Evolutionary conservation across 2,113 vertebrate genomes (phyloP).

Genomic region (Ptychochromis oligacanthus): DNA sequence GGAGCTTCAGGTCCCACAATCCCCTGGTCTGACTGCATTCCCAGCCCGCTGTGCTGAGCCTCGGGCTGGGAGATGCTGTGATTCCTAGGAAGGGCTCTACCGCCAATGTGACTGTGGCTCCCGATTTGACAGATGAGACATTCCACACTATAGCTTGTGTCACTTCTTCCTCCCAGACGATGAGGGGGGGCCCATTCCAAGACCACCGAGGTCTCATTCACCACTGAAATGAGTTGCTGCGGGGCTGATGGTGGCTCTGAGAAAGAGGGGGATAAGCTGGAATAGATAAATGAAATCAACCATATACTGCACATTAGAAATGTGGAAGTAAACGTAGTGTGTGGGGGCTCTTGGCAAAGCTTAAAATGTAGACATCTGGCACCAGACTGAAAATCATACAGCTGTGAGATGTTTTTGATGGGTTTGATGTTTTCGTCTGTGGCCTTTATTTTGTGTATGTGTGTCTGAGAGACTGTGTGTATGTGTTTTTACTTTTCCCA

Average conservation of each 20-base stretch:
- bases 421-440: constrained; percentile 62
- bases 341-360: constrained; percentile 9
- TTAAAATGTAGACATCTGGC: constrained; percentile 65
- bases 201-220: constrained; percentile 97
- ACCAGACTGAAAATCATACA: constrained; percentile 49
- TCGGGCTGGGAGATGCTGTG: constrained; percentile 50
- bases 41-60: constrained; percentile 36
- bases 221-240: constrained; percentile 94
- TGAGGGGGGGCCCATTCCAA: constrained; percentile 94
- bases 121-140: constrained; percentile 87
- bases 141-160: constrained; percentile 92
- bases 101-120: constrained; percentile 12
- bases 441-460: constrained; percentile 45
- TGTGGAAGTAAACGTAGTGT: background rate
- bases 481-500: constrained; percentile 68
- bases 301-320: constrained; percentile 1
- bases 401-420: constrained; percentile 59
- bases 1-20: constrained; percentile 59
- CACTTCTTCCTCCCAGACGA: constrained; percentile 89
- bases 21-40: constrained; percentile 75
- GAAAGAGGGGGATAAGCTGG: background rate
- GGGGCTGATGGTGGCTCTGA: constrained; percentile 93
- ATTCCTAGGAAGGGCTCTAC: constrained; percentile 49
- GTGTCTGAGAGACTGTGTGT: constrained; percentile 18
- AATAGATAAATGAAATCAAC: constrained; percentile 13